Conservation (phyloP, 2,113 vertebrate species). For the Apodemus sylvaticus region DNA sequence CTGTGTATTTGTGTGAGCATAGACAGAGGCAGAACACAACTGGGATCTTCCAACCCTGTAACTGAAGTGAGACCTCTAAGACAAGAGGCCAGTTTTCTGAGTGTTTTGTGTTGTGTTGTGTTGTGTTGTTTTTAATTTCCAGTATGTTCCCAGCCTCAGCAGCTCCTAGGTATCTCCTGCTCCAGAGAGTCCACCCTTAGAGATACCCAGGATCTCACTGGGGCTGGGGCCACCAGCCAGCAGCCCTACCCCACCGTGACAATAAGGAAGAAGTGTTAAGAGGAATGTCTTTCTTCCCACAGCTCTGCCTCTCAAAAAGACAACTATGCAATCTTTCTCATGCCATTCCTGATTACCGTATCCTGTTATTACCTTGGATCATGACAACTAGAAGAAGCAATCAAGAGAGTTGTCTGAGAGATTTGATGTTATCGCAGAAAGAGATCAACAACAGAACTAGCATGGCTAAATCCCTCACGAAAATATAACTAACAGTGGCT, state of each 20-base stretch:
- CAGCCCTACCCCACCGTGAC: neutral
- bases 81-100: neutral
- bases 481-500: neutral
- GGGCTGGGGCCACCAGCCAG: neutral
- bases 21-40: neutral
- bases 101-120: neutral
- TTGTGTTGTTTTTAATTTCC: neutral
- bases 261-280: neutral
- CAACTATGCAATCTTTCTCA: neutral
- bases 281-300: neutral
- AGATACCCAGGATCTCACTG: neutral
- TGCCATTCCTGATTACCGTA: neutral
- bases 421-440: constrained; percentile 8
- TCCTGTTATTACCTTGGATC: neutral
- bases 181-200: neutral
- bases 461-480: neutral
- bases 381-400: constrained; percentile 19
- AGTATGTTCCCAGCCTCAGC: neutral
- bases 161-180: neutral
- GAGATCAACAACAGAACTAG: neutral
- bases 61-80: neutral
- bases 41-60: neutral
- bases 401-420: neutral
- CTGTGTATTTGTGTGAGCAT: neutral
- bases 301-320: neutral